phyloP scores from a whole-genome alignment of 2,888 invertebrate genomes.

The Thereva unica region DNA sequence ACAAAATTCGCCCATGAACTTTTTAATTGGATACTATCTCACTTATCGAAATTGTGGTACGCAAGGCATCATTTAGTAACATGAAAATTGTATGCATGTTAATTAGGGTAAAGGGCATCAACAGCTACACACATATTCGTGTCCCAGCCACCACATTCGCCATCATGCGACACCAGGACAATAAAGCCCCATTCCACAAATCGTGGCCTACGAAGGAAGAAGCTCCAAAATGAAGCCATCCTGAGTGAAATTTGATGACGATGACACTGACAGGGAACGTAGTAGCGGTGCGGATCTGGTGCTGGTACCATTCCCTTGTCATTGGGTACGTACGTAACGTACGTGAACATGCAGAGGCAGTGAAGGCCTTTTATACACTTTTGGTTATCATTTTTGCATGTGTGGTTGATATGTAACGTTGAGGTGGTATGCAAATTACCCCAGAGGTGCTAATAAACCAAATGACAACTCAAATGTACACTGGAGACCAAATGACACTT shows the following conservation, averaged over 20 bases:
- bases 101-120: slow-evolving; percentile 27
- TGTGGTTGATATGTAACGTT: neutral
- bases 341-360: neutral
- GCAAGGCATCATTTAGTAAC: slow-evolving; percentile 24
- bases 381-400: slow-evolving; percentile 3
- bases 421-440: slow-evolving; percentile 27
- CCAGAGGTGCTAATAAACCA: slow-evolving; percentile 32
- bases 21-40: neutral
- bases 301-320: neutral
- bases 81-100: slow-evolving; percentile 33
- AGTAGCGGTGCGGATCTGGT: slow-evolving; percentile 3
- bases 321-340: too few relatives aligned
- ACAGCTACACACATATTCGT: neutral
- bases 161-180: slow-evolving; percentile 21
- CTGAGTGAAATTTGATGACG: slow-evolving; percentile 36
- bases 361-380: slow-evolving; percentile 26
- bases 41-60: slow-evolving; percentile 14
- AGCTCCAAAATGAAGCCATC: slow-evolving; percentile 24
- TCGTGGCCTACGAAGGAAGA: slow-evolving; percentile 3
- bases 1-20: slow-evolving; percentile 1
- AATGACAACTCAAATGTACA: slow-evolving; percentile 33
- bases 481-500: slow-evolving; percentile 30
- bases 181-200: slow-evolving; percentile 10
- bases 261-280: slow-evolving; percentile 14
- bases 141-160: slow-evolving; percentile 8